Evolutionary conservation across 2,797 vertebrate genomes (phyloP), one percentile per base, ranked within the genome.

Genomic region (Euthynnus affinis): DNA sequence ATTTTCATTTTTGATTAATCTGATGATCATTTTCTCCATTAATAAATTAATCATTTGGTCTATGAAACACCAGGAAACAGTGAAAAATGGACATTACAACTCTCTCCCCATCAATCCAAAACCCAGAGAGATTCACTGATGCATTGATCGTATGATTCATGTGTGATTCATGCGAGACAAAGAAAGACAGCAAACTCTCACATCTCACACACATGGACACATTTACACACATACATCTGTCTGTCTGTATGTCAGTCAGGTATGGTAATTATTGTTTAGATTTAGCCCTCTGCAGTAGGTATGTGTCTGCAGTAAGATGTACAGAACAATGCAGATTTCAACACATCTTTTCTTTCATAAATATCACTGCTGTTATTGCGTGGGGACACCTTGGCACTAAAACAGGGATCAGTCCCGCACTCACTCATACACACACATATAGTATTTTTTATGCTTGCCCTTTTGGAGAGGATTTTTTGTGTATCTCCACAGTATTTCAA

Each of bases 181-280:
- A 3, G 18, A 20, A 8, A 18, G 18, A 42, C 13, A 42, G 40
- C 40, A 18, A 49, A 49, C 17, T 46, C 15, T 18, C 18, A 49
- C 46, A 49, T 49, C 46, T 49, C 44, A 17, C n/a, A 12, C 37
- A 42, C n/a, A 14, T n/a, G 9, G 3, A 44, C 49, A 69, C 42
- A 63, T 17, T 37, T n/a, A 67, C 37, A 68, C 37, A 69, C 51
- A 25, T 27, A 46, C 55, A 40, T 22, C 52, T 62, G 59, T 73
- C 71, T 80, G 51, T 78, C 34, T 32, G 44, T 67, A 61, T 85
- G 83, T 86, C 83, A 87, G 71, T 76, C 42, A 91, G 71, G 88
- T 80, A 91, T 91, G 87, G 75, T 89, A 89, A 89, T 90, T 88
- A 80, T 57, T 91, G 82, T 91, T 91, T 90, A 44, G 84, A 86